These are phyloP conservation scores for Eidolon dupreanum DNA, from an alignment of 2,797 vertebrate species.

Conservation along the genomic window DNA sequence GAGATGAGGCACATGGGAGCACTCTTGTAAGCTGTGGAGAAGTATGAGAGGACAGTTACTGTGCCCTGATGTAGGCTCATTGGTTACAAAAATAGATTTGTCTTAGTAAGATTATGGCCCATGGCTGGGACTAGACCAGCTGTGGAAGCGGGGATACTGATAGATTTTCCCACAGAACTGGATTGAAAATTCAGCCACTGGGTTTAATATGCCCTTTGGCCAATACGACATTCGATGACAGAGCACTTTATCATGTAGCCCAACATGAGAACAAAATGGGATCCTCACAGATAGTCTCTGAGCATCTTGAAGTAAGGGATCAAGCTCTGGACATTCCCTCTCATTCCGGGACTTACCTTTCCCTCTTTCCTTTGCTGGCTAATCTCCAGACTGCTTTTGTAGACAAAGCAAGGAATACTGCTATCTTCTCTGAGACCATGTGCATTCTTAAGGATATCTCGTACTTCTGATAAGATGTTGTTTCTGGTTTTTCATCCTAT, in stretches of 20 bases:
- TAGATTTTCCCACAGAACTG: constrained; percentile 19
- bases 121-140: neutral
- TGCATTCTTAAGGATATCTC: neutral
- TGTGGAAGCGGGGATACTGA: neutral
- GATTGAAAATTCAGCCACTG: constrained; percentile 63
- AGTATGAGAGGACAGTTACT: neutral
- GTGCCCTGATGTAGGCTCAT: neutral
- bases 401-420: neutral
- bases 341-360: neutral
- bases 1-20: too few relatives aligned
- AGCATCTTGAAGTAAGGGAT: constrained; percentile 54
- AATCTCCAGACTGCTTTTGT: neutral
- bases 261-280: constrained; percentile 53
- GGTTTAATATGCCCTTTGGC: constrained; percentile 57
- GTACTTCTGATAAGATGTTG: neutral
- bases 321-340: neutral
- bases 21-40: neutral
- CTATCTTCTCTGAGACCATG: neutral
- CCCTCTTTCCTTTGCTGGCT: neutral
- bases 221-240: constrained; percentile 76
- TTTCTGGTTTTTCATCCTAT: neutral
- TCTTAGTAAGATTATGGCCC: neutral
- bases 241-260: constrained; percentile 74
- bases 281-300: constrained; percentile 69
- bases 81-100: constrained; percentile 4